Conservation (phyloP, 1,140 invertebrate species). For the Goniozus legneri region DNA sequence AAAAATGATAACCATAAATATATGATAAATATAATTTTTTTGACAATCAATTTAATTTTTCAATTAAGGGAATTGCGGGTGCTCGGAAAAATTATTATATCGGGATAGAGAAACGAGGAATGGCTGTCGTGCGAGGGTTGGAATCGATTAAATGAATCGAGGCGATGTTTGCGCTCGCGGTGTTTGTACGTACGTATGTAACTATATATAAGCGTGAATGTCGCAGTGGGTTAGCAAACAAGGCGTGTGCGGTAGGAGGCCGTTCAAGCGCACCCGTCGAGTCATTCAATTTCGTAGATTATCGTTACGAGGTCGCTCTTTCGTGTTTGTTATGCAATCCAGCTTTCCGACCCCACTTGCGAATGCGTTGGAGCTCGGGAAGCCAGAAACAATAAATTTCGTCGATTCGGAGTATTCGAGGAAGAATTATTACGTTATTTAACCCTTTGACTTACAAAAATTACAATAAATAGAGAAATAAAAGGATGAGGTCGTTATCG, state of each 20-base stretch:
- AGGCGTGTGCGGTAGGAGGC: neutral
- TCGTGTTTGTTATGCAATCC: constrained; percentile 20
- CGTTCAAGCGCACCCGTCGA: constrained; percentile 21
- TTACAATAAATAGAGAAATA: too few species aligned
- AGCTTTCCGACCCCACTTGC: constrained; percentile 19
- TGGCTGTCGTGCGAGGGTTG: neutral
- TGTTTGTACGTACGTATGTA: too few species aligned
- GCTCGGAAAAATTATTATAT: constrained; percentile 12
- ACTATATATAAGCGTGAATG: constrained; percentile 3
- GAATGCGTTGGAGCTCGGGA: neutral
- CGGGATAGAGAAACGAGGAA: neutral
- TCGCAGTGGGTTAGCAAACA: constrained; percentile 8
- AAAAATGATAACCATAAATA: too few species aligned
- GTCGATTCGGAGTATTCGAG: neutral
- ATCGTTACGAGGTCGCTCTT: constrained; percentile 8
- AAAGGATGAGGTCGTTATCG: too few species aligned
- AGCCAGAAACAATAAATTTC: neutral
- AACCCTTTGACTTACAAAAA: too few species aligned
- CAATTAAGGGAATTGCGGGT: too few species aligned
- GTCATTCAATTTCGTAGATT: constrained; percentile 29
- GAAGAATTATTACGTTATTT: too few species aligned
- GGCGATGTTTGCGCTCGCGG: too few species aligned
- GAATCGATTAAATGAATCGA: neutral
- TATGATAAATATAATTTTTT: too few species aligned
- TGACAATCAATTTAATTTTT: too few species aligned